phyloP scores from a whole-genome alignment of 2,113 vertebrate species.

The Hydropotes inermis region DNA sequence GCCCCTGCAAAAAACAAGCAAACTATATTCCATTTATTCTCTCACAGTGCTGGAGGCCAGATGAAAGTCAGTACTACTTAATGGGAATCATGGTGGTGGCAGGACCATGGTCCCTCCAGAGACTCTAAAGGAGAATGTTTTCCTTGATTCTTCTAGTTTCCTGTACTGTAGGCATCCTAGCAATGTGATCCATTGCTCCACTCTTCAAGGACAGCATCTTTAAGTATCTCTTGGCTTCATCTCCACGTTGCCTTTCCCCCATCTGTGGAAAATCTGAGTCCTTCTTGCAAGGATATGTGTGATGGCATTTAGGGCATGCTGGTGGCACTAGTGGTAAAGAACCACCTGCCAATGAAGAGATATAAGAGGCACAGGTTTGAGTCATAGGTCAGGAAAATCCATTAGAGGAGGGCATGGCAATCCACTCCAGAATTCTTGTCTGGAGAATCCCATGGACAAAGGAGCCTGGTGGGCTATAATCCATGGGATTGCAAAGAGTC shows the following conservation, averaged over 20 bases:
- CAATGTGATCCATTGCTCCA: too few species aligned
- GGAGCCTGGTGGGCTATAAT: neutral
- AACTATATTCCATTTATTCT: neutral
- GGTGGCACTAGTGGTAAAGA: neutral
- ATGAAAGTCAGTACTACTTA: neutral
- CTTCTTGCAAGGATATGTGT: neutral
- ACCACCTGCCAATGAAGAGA: neutral
- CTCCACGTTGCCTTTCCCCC: neutral
- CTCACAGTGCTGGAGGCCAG: neutral
- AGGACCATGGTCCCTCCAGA: neutral
- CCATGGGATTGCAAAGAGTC: neutral
- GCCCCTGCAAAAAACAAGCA: neutral
- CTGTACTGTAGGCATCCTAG: too few species aligned
- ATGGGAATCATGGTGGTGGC: fast-evolving
- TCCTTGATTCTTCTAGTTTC: neutral
- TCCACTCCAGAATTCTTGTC: neutral
- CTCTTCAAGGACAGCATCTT: neutral
- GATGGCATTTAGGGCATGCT: neutral
- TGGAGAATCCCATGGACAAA: neutral
- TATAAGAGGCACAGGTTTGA: neutral
- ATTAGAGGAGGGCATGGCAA: neutral
- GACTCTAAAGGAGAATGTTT: neutral
- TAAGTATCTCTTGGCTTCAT: neutral
- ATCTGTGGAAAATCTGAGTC: neutral
- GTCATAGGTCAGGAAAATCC: neutral